Base-by-base conservation (phyloP, 2,888 invertebrate genomes). In the Notocelia uddmanniana region DNA sequence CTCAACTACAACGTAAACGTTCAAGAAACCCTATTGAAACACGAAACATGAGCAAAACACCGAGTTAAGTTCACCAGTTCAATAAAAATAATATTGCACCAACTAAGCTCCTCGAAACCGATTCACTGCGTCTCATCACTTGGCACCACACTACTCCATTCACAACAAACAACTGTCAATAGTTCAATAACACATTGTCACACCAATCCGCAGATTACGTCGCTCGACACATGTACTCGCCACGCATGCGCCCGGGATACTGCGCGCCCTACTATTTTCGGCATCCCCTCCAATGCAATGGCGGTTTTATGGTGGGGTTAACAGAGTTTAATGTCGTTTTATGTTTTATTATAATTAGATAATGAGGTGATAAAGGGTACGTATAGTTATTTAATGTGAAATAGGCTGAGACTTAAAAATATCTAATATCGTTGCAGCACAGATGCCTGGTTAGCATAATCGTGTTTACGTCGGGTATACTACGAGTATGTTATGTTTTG, bases 191-290 rank as follows among this genome's bases (percentile, higher is more conserved):
- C 59, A 59, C 21, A 13, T 5, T 11, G 15, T 9, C 55, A 31
- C n/a, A 41, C 45, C 34, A 26, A 50, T 63, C 19, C 63, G 34
- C 26, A n/a, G 19, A 31, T 5, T 15, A 8, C 26, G 31, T 31
- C 23, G 45, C 10, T 6, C 34, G 41, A 45, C 50, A 48, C 58
- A 31, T 18, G 66, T 62, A 68, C 74, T 70, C 71, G 34, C 9
- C 76, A 76, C 72, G 80, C 84, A 82, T 81, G 83, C 79, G 81
- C 76, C 79, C 76, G 77, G 79, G 75, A 86, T 85, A 89, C 89
- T 83, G 85, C 85, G 79, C 76, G 81, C 80, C 83, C 80, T 76
- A 85, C 89, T 90, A 90, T 90, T 90, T 90, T 89, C 81, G 88
- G 86, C 85, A 84, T 86, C 85, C 82, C 72, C 72, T 50, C 67